Evolutionary conservation across 64 coral and sea anemone species (phyloP).

Genomic region (Stichodactyla helianthus): DNA sequence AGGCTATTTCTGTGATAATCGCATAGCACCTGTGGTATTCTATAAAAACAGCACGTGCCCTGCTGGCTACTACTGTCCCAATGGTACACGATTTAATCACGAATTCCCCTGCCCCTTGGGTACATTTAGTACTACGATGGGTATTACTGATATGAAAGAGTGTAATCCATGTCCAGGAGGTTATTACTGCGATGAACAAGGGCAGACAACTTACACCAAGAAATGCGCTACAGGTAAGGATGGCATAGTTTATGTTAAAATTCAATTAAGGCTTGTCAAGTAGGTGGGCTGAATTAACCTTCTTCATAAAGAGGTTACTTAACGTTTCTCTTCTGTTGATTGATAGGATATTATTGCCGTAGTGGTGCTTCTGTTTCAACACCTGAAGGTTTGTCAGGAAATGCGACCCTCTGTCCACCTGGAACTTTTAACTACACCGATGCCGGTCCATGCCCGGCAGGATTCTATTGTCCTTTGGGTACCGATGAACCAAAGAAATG

Average conservation of each 20-base stretch:
- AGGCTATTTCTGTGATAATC: slow-evolving; percentile 93
- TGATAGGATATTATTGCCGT: slow-evolving; percentile 86
- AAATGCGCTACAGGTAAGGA: slow-evolving; percentile 72
- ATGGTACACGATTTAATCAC: slow-evolving; percentile 55
- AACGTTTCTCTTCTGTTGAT: neutral
- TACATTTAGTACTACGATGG: slow-evolving; percentile 79
- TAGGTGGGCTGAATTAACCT: neutral
- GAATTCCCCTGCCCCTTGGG: slow-evolving; percentile 83
- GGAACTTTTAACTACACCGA: slow-evolving; percentile 93
- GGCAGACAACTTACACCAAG: slow-evolving; percentile 74
- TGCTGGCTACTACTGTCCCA: slow-evolving; percentile 78
- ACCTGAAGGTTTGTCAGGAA: slow-evolving; percentile 56
- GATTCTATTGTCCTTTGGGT: slow-evolving; percentile 69
- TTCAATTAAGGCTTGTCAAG: neutral
- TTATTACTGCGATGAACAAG: slow-evolving; percentile 90
- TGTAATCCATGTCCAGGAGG: slow-evolving; percentile 90
- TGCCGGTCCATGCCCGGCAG: slow-evolving; percentile 87
- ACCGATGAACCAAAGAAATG: slow-evolving; percentile 88
- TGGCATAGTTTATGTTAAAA: neutral
- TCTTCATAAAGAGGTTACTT: too few relatives aligned
- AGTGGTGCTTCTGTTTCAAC: slow-evolving; percentile 82
- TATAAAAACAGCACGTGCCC: slow-evolving; percentile 97
- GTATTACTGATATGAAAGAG: slow-evolving; percentile 40
- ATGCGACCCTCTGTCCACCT: slow-evolving; percentile 75
- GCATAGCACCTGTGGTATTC: slow-evolving; percentile 73